Evolutionary conservation across 1,140 invertebrate genomes (phyloP).

Genomic region (Drosophila kurseongensis): DNA sequence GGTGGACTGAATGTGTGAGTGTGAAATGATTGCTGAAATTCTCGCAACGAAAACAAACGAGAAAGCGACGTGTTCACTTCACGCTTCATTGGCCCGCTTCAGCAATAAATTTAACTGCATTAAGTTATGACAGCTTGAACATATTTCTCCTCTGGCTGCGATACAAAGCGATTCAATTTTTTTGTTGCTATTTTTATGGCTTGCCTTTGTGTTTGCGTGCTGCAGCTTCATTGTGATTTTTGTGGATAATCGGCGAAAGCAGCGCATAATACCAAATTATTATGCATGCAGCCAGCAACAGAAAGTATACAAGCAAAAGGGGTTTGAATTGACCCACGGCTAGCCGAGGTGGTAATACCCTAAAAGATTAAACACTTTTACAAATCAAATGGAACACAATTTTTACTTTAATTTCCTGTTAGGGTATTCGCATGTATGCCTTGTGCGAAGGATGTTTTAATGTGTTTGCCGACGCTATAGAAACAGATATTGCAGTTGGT

Average conservation of each 20-base stretch:
- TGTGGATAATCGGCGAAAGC: conserved; percentile 67
- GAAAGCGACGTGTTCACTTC: conserved; percentile 35
- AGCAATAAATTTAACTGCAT: conserved; percentile 56
- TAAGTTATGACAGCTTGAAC: conserved; percentile 60
- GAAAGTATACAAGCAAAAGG: conserved; percentile 28
- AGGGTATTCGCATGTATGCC: background rate
- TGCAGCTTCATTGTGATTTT: conserved; percentile 66
- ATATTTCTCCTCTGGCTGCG: conserved; percentile 28
- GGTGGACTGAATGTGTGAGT: conserved; percentile 18
- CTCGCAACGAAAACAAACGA: conserved; percentile 37
- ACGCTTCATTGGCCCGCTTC: conserved; percentile 14
- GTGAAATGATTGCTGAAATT: conserved; percentile 50
- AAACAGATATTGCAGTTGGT: too few relatives aligned
- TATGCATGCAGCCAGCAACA: conserved; percentile 70
- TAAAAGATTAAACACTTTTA: background rate
- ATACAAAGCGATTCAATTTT: conserved; percentile 38
- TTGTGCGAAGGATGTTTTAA: background rate
- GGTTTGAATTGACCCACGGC: conserved; percentile 9
- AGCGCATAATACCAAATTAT: conserved; percentile 76
- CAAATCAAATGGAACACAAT: background rate
- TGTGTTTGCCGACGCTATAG: background rate
- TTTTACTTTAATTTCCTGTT: background rate
- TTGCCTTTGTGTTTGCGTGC: conserved; percentile 25
- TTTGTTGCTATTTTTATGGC: conserved; percentile 10
- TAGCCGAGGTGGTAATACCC: conserved; percentile 16